Evolutionary conservation across 2,797 vertebrate species (phyloP), one percentile per base, ranked within the genome.

Genomic region (Picus viridis): DNA sequence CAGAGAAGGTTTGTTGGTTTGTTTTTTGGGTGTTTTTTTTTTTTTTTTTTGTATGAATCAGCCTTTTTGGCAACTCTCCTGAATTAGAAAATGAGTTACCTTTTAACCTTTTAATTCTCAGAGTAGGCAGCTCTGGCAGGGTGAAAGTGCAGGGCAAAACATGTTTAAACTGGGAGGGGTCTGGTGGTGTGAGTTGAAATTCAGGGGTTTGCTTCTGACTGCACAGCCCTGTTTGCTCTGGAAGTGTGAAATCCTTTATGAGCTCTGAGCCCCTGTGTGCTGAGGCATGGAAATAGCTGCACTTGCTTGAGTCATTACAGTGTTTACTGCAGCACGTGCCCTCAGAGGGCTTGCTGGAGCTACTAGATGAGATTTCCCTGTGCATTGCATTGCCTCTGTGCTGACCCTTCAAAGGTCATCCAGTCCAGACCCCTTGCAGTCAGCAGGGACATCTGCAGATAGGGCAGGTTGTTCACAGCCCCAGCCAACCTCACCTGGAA

Each of bases 61-160:
- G 87, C 80, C 65, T 51, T 91, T 90, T 91, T 96, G 95, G 93
- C 95, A 94, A 61, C 58, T 61, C 39, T 96, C 88, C 84, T 70
- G 85, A 96, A 88, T 93, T 93, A 86, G 89, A 92, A 94, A 94
- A 92, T 51, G 45, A 88, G 68, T 83, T 94, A 69, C 86, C 85
- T 95, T 96, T 94, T 95, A 95, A 94, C 92, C 86, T 87, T 73
- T 92, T 90, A 77, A 89, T 89, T 74, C 67, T 88, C 4, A 2
- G 59, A 89, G 77, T 49, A 74, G 82, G 70, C 73, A 74, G 61
- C 75, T 71, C 64, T 68, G 75, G 43, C 81, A 91, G 62, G 86
- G 87, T 81, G 71, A 93, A 90, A 91, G 90, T 93, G 91, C 89
- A 90, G 89, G 87, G 10, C 10, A 90, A 86, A 91, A 89, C 83